Conservation (phyloP, 2,797 vertebrate species). For the Mormyrus hasselquistii region DNA sequence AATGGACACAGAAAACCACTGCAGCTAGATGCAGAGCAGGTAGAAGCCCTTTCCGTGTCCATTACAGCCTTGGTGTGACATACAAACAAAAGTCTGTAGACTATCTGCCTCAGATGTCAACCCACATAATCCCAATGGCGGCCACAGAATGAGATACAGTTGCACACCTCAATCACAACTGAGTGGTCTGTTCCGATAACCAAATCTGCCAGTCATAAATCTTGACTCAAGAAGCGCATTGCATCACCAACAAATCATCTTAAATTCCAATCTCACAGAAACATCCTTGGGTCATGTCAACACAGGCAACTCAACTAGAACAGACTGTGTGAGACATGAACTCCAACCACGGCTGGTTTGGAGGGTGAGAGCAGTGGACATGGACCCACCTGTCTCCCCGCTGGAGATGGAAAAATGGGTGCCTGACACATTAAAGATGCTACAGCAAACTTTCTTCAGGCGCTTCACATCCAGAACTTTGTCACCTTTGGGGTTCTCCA, state of each 20-base stretch:
- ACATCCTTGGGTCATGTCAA: neutral
- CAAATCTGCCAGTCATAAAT: neutral
- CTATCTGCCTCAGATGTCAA: neutral
- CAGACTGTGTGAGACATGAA: neutral
- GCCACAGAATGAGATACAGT: neutral
- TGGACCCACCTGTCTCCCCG: constrained; percentile 66
- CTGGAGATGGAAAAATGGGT: constrained; percentile 65
- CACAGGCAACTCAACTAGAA: neutral
- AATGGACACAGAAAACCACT: neutral
- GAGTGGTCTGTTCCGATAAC: neutral
- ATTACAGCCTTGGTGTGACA: neutral
- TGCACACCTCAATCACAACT: neutral
- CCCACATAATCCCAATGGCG: neutral
- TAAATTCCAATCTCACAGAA: neutral
- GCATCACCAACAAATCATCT: neutral
- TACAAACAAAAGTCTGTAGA: neutral
- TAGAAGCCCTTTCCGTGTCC: neutral
- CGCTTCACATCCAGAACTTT: constrained; percentile 67
- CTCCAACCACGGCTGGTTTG: neutral
- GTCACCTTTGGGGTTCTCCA: constrained; percentile 93
- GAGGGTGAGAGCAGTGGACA: neutral
- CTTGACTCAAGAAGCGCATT: neutral
- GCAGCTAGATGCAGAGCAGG: neutral
- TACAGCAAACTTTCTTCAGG: constrained; percentile 66
- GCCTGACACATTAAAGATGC: constrained; percentile 73